Evolutionary conservation across 30 jellyfish, hydroid and myxozoan genomes (phyloP).

Genomic region (Clytia hemisphaerica): DNA sequence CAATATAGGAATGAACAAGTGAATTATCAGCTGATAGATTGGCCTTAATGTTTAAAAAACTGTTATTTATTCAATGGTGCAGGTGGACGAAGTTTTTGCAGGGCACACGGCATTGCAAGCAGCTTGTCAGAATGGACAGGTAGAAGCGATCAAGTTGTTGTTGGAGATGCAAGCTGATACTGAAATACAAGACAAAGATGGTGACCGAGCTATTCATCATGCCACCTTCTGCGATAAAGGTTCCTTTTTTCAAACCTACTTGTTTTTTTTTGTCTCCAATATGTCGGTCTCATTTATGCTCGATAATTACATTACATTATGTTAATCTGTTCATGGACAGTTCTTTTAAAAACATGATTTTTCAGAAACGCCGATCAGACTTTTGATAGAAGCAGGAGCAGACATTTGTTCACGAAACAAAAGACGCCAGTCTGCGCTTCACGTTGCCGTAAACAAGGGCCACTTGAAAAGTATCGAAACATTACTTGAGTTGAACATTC

Average conservation of each 20-base stretch:
- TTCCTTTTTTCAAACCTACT: conserved; percentile 3
- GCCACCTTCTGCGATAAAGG: conserved; percentile 83
- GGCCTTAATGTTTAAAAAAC: too few species aligned
- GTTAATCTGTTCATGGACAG: too few species aligned
- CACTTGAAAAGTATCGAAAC: conserved; percentile 19
- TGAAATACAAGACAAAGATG: conserved; percentile 78
- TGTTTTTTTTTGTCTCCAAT: too few species aligned
- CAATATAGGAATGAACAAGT: too few species aligned
- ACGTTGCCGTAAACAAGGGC: conserved; percentile 91
- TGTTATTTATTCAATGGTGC: too few species aligned
- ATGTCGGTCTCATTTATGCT: not conserved
- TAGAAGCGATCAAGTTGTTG: conserved; percentile 50
- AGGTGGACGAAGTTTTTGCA: conserved; percentile 73
- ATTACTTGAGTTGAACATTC: not conserved
- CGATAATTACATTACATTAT: too few species aligned
- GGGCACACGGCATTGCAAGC: conserved; percentile 96
- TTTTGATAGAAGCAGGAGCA: conserved; percentile 63
- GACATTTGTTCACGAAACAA: conserved; percentile 82
- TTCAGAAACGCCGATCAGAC: conserved; percentile 18
- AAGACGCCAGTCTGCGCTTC: conserved; percentile 76
- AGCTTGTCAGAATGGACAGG: conserved; percentile 86
- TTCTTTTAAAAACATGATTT: not conserved
- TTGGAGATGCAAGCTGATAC: conserved; percentile 53
- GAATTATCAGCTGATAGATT: too few species aligned
- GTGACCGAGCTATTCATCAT: conserved; percentile 88